Base-by-base conservation (phyloP, 2,113 vertebrate species). In the Nannobrachium achirus region DNA sequence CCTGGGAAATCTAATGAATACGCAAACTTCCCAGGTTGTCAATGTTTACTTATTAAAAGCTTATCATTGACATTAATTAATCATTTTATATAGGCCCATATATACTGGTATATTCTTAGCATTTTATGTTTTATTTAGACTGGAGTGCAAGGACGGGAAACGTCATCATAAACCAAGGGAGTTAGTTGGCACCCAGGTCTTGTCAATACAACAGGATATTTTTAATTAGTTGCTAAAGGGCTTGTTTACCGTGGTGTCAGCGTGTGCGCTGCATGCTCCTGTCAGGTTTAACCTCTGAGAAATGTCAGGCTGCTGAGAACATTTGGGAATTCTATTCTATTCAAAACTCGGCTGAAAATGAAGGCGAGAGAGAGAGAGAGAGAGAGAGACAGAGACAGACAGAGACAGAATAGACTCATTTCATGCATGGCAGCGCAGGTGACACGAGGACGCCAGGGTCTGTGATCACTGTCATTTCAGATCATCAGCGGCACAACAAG, bases 1-100 rank as follows among this genome's bases (percentile, higher is more conserved):
- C 20, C 42, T n/a, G 53, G 41, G 33, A 63, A 84, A n/a, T n/a
- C n/a, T n/a, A n/a, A 78, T 58, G 56, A 71, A 73, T 79, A 75
- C 74, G 53, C 53, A 52, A 25, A 69, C 66, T 73, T 78, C 69
- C 65, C 48, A 78, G 13, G 48, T 41, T 51, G 46, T 59, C 78
- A 68, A 56, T 66, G 50, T 51, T 50, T 14, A 71, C 63, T 68
- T 49, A 62, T 39, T 39, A 14, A 52, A 48, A 1, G 60, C 56
- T 64, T 62, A 69, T 33, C 6, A 33, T 3, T 33, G n/a, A n/a
- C n/a, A n/a, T n/a, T n/a, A n/a, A n/a, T n/a, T n/a, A n/a, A n/a
- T n/a, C n/a, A n/a, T n/a, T n/a, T n/a, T n/a, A n/a, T n/a, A n/a
- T n/a, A n/a, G n/a, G n/a, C n/a, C n/a, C 25, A 33, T 33, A 33